Base-by-base conservation (phyloP, 2,113 vertebrate genomes). In the Daphoenositta chrysoptera region DNA sequence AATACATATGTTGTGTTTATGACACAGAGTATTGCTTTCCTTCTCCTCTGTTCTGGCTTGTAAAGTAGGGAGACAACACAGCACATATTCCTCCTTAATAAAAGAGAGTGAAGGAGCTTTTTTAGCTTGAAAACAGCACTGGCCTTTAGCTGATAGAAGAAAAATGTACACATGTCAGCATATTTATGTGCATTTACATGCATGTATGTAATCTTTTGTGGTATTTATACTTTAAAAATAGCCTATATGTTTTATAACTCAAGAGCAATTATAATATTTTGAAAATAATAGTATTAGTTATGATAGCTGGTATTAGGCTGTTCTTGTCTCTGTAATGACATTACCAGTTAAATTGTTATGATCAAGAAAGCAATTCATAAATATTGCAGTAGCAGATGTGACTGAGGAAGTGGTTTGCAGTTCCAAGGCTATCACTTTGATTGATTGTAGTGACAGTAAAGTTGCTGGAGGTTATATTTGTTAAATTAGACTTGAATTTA, bases 391-490 rank as follows among this genome's bases (percentile, higher is more conserved):
- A 94, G 28, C 60, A 89, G 56, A 58, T 85, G 48, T 71, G 85
- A 77, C 72, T 81, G 79, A 92, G 37, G 64, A 89, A 95, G 81
- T 1, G 7, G 71, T 60, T 86, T 81, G 51, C 51, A 44, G 75
- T 77, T 94, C 54, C 58, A 66, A 83, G 48, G 51, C 87, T 83
- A 58, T 91, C 31, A 47, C 33, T 73, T 91, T 83, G 68, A 93
- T 76, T 73, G 82, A 80, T 66, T 92, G 58, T 78, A 93, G 64
- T 80, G 90, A 70, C 93, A 90, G 71, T 61, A 69, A 60, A 86
- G 23, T 83, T 86, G 87, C 87, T 90, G 58, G 64, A 94, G 79
- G 93, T 93, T 90, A 48, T 77, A 83, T 89, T 88, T 92, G 96
- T 90, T 6, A 60, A 95, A 75, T 90, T 90, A 92, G 58, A 42